Evolutionary conservation across 2,888 invertebrate genomes (phyloP).

Genomic region (Cheilosia soror): DNA sequence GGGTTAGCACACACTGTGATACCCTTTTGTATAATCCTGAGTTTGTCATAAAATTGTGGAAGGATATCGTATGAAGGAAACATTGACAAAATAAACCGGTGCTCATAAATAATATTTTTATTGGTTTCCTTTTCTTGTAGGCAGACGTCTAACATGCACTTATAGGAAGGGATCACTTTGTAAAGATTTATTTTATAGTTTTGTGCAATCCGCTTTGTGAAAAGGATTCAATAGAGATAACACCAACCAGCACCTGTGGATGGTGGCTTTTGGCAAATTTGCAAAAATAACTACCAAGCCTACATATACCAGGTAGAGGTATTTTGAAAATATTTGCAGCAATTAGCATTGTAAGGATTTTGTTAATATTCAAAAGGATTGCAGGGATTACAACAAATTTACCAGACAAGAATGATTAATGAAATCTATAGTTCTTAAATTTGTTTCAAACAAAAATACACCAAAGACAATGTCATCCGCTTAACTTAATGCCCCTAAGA

Average conservation of each 20-base stretch:
- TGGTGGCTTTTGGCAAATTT: conserved; percentile 42
- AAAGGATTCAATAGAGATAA: conserved; percentile 58
- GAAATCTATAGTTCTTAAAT: conserved; percentile 30
- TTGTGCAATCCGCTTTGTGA: conserved; percentile 53
- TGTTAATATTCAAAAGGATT: conserved; percentile 64
- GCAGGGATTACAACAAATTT: conserved; percentile 54
- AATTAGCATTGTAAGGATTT: conserved; percentile 65
- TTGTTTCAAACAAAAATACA: neutral
- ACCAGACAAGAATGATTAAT: conserved; percentile 61
- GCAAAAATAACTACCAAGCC: conserved; percentile 27
- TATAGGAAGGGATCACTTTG: conserved; percentile 13
- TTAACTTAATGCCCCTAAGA: conserved; percentile 25
- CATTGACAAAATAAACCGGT: conserved; percentile 11
- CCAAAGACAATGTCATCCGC: conserved; percentile 11
- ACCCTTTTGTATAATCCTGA: conserved; percentile 67
- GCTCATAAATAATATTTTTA: conserved; percentile 68
- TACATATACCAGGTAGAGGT: conserved; percentile 19
- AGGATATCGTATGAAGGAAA: conserved; percentile 68
- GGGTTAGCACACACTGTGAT: conserved; percentile 42
- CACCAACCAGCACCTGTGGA: conserved; percentile 44
- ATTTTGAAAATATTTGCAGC: conserved; percentile 65
- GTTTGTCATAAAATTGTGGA: conserved; percentile 68
- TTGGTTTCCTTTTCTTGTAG: conserved; percentile 17
- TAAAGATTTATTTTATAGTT: conserved; percentile 17
- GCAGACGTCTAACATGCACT: conserved; percentile 28